These are phyloP conservation scores for Agrochola macilenta DNA, from an alignment of 2,888 invertebrate species.

Conservation along the genomic window DNA sequence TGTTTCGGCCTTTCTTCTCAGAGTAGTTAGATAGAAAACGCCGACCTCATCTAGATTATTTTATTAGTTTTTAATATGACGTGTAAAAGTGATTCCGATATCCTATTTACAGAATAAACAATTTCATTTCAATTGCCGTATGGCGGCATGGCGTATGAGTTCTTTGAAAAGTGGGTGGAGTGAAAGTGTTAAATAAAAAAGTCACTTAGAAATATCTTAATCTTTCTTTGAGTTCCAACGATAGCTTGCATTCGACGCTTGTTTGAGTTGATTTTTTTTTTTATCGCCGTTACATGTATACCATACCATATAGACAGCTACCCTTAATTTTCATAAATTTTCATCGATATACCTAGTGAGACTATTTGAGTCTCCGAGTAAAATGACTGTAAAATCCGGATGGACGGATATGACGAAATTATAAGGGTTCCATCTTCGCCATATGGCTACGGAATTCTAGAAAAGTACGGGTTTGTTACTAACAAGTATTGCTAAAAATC, in stretches of 20 bases:
- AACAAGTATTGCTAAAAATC: constrained; percentile 3
- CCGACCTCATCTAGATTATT: too few species aligned
- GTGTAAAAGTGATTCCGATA: too few species aligned
- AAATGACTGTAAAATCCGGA: neutral
- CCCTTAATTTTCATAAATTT: too few species aligned
- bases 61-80: too few species aligned
- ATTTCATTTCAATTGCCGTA: too few species aligned
- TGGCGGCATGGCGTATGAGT: too few species aligned
- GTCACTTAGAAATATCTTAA: neutral
- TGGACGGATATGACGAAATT: neutral
- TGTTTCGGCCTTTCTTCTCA: too few species aligned
- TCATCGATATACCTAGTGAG: neutral
- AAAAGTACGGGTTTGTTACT: constrained; percentile 11
- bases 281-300: neutral
- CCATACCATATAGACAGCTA: neutral
- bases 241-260: neutral
- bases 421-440: neutral
- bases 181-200: neutral
- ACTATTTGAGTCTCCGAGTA: neutral
- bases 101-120: too few species aligned
- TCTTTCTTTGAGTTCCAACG: neutral
- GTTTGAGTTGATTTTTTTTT: too few species aligned
- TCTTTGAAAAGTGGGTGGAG: too few species aligned
- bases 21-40: too few species aligned
- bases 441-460: neutral